Base-by-base conservation (phyloP, 2,113 vertebrate species). In the Meriones unguiculatus region DNA sequence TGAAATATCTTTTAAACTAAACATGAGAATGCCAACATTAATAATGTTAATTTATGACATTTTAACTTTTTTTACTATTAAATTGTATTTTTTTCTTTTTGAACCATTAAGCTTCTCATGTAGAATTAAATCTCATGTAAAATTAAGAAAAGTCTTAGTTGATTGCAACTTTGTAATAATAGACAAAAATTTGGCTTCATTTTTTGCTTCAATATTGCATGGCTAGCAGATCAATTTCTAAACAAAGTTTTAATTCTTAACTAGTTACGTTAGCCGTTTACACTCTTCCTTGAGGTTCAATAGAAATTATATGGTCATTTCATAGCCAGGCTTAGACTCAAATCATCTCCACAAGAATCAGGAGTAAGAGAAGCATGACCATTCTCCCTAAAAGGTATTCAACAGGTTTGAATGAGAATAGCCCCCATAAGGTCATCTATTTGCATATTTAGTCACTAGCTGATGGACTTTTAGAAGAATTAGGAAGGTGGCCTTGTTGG, bases 181-280 rank as follows among this genome's bases (percentile, higher is more conserved):
- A 75, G 41, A 75, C 22, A 75, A 41, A 75, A 75, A 41, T 59
- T 65, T 93, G 41, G 6, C 18, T 87, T 73, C 77, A 5, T 88
- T 70, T 91, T 38, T 65, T 35, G 6, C 46, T 87, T 77, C 59
- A 65, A 30, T 32, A 57, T 38, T 32, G n/a, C 54, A 73, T 76
- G 32, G 57, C 22, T 89, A 75, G 22, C 41, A 10, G 17, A 52
- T 41, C 38, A 95, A 8, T 95, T 97, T 46, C 35, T 81, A 95
- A 97, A 91, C 65, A 77, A 93, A 93, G 9, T 38, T 93, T 97
- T 85, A 87, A 90, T 95, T 96, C 28, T 97, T 95, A 41, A 76
- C 38, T 72, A 28, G 10, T 13, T 59, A 54, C 62, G 70, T 95
- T 41, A 90, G 46, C 5, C 35, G 59, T 89, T 93, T 94, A 17